phyloP scores from a whole-genome alignment of 2,113 vertebrate genomes.

The Dryoscopus gambensis region DNA sequence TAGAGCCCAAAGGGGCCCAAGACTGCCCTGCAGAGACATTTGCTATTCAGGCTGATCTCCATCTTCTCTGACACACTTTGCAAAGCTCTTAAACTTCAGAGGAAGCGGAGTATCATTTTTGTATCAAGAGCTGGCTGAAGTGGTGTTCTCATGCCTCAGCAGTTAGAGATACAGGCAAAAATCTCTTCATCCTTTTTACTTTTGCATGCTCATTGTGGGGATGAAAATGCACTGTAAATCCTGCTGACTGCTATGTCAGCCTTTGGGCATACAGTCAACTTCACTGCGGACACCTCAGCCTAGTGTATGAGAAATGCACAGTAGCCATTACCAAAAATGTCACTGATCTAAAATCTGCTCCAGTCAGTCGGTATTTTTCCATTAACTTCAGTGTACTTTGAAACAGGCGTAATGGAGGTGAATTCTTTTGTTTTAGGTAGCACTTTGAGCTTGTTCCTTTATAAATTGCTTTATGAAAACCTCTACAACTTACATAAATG shows the following conservation, averaged over 20 bases:
- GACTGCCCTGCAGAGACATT: not conserved
- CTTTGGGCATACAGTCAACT: not conserved
- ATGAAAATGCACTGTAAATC: not conserved
- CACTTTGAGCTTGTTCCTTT: not conserved
- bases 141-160: not conserved
- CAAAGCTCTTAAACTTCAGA: not conserved
- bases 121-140: not conserved
- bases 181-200: not conserved
- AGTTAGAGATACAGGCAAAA: not conserved
- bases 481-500: not conserved
- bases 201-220: not conserved
- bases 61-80: not conserved
- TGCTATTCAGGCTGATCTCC: not conserved
- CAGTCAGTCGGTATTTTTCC: not conserved
- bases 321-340: not conserved
- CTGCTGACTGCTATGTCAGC: not conserved
- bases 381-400: not conserved
- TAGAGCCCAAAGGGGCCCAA: not conserved
- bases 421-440: not conserved
- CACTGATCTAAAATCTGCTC: not conserved
- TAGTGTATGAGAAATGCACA: not conserved
- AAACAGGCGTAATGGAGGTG: not conserved
- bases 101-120: accelerated
- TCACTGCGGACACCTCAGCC: not conserved
- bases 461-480: not conserved